Conservation (phyloP, 2,113 vertebrate species). For the Cyanoderma ruficeps region DNA sequence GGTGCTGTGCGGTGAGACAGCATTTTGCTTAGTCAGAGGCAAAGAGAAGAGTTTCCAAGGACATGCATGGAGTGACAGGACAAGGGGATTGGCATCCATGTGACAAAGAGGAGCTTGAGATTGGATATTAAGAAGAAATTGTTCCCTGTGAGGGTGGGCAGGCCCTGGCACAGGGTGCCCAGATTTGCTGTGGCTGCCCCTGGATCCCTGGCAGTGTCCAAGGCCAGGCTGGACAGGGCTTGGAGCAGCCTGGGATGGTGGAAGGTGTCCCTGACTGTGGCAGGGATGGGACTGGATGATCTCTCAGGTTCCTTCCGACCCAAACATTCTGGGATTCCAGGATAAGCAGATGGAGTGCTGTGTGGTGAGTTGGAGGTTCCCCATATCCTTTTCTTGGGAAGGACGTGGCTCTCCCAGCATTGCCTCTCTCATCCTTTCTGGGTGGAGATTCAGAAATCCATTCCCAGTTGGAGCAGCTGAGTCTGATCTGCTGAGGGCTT, state of each 20-base stretch:
- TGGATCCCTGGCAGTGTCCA: background rate
- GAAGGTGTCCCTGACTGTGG: background rate
- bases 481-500: background rate
- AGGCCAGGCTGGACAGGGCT: rapidly evolving
- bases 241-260: rapidly evolving
- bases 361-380: background rate
- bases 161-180: background rate
- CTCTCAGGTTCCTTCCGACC: background rate
- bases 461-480: rapidly evolving
- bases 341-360: background rate
- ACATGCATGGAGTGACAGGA: background rate
- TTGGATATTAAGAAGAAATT: background rate
- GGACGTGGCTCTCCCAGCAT: background rate
- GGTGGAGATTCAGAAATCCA: background rate
- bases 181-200: background rate
- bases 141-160: rapidly evolving
- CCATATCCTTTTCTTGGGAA: background rate
- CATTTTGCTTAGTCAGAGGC: background rate
- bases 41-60: background rate
- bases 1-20: background rate
- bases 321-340: background rate
- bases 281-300: rapidly evolving
- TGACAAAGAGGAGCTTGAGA: background rate
- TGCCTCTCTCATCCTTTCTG: background rate
- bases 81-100: background rate